A percentile compares a stretch with the other conserved stretches of the same genome.
phyloP scores from a whole-genome alignment of 2,888 invertebrate species.

The Myathropa florea region DNA sequence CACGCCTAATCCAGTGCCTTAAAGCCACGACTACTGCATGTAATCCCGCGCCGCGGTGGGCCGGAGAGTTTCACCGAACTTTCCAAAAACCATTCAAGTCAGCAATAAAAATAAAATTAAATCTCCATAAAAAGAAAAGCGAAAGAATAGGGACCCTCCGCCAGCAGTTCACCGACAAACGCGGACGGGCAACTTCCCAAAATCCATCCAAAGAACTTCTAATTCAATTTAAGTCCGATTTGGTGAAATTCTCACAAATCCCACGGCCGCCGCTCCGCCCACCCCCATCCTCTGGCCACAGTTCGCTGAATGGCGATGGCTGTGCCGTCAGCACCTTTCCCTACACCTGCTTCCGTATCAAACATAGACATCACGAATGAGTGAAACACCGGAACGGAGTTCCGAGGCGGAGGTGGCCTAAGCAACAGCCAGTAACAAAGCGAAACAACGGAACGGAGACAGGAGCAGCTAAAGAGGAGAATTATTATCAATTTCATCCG shows the following conservation, averaged over 20 bases:
- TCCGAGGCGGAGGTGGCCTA: not conserved
- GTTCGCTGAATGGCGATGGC: not conserved
- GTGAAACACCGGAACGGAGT: not conserved
- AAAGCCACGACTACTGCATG: not conserved
- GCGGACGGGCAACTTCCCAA: slow-evolving; percentile 1
- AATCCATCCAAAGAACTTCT: slow-evolving; percentile 45
- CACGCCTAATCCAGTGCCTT: not conserved
- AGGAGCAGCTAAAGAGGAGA: slow-evolving; percentile 50
- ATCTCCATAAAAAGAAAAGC: slow-evolving; percentile 22
- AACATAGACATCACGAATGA: slow-evolving; percentile 29
- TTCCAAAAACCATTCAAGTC: not conserved
- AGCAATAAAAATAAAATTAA: slow-evolving; percentile 33
- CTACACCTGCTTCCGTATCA: not conserved
- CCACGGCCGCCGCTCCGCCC: not conserved
- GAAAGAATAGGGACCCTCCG: not conserved
- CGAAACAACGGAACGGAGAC: slow-evolving; percentile 42
- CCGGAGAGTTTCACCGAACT: not conserved
- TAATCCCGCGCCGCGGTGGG: not conserved
- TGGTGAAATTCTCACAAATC: slow-evolving; percentile 40
- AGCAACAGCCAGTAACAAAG: slow-evolving; percentile 50
- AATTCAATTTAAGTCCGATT: slow-evolving; percentile 60
- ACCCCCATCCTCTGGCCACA: no score
- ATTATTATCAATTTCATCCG: slow-evolving; percentile 65
- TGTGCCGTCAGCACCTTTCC: not conserved
- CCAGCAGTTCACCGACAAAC: no score